Conservation (phyloP, 53 echinoderm and acorn worm species). For the Hippasteria phrygiana region DNA sequence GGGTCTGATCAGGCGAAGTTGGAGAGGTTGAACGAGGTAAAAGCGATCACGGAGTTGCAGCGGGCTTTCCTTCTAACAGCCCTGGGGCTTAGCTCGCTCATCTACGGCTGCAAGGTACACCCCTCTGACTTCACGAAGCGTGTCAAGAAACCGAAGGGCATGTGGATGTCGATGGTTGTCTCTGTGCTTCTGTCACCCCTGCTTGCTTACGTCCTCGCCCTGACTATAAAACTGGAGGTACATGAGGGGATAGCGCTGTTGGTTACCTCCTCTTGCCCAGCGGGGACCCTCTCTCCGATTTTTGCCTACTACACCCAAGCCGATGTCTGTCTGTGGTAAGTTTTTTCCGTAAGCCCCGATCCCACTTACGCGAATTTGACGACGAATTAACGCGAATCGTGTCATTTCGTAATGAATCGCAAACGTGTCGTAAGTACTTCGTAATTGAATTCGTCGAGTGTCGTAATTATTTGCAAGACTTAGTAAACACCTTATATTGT, state of each 20-base stretch:
- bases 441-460: too few species aligned
- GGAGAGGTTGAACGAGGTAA: not conserved
- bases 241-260: not conserved
- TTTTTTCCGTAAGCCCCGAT: not conserved
- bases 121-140: conserved; percentile 21
- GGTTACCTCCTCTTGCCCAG: conserved; percentile 26
- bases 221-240: not conserved
- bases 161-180: not conserved
- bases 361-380: too few species aligned
- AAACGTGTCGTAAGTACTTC: too few species aligned
- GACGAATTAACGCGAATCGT: too few species aligned
- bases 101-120: conserved; percentile 2
- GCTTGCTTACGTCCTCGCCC: conserved; percentile 3
- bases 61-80: not conserved
- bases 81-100: conserved; percentile 15
- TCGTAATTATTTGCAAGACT: too few species aligned
- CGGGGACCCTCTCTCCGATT: conserved; percentile 14
- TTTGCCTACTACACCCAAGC: conserved; percentile 50
- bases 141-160: conserved; percentile 15
- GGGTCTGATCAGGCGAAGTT: too few species aligned
- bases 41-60: conserved; percentile 1
- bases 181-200: conserved; percentile 21
- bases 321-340: conserved; percentile 48
- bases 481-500: too few species aligned
- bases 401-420: too few species aligned